phyloP scores from a whole-genome alignment of 1,140 invertebrate species.

The Tetragnatha versicolor region DNA sequence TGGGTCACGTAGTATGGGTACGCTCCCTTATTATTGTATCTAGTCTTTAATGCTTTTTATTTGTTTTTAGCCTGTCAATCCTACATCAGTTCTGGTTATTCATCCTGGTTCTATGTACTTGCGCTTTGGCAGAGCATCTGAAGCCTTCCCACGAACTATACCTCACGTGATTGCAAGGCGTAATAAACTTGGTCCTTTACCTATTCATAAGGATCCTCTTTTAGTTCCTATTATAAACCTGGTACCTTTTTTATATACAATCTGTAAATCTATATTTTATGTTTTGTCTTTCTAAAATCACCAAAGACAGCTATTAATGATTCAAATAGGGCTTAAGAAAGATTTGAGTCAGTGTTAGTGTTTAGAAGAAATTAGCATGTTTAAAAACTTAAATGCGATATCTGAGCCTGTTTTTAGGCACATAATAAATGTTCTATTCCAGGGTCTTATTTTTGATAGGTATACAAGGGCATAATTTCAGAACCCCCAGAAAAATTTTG shows the following conservation, averaged over 20 bases:
- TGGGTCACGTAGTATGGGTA: too few species aligned
- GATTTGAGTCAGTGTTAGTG: too few species aligned
- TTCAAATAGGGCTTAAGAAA: too few species aligned
- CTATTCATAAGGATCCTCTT: slow-evolving; percentile 70
- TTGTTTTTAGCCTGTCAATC: slow-evolving; percentile 46
- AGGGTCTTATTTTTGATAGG: too few species aligned
- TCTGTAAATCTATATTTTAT: background rate
- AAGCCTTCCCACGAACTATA: slow-evolving; percentile 82
- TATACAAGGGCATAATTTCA: too few species aligned
- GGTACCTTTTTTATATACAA: slow-evolving; percentile 39
- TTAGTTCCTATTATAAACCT: slow-evolving; percentile 59
- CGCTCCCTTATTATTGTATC: background rate
- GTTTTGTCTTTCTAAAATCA: too few species aligned
- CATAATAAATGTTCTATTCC: too few species aligned
- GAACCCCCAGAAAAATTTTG: too few species aligned
- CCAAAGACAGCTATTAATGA: too few species aligned
- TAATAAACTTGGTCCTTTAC: slow-evolving; percentile 64
- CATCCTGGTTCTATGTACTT: slow-evolving; percentile 92
- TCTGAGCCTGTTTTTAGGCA: too few species aligned
- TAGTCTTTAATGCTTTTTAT: background rate
- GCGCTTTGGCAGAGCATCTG: slow-evolving; percentile 86
- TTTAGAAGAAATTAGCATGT: too few species aligned
- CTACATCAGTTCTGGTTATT: slow-evolving; percentile 77
- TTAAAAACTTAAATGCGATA: too few species aligned
- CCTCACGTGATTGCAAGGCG: slow-evolving; percentile 83